phyloP scores from a whole-genome alignment of 2,797 vertebrate species.

The Gila robusta region DNA sequence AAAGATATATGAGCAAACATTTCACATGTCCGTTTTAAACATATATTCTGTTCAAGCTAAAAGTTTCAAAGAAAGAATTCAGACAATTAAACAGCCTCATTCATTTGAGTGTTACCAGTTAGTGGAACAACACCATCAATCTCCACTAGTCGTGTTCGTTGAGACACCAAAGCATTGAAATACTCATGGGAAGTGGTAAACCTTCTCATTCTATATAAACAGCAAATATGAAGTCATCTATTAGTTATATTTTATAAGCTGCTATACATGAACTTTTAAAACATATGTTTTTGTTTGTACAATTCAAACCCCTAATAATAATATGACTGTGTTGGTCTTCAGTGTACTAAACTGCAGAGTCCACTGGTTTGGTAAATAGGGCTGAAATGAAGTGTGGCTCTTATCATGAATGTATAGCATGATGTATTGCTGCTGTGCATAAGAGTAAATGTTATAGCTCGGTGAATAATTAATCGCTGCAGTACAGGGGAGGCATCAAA shows the following conservation, averaged over 20 bases:
- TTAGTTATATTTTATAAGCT: constrained; percentile 54
- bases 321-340: constrained; percentile 38
- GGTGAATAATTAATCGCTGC: constrained; percentile 13
- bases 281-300: constrained; percentile 27
- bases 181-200: constrained; percentile 45
- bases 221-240: constrained; percentile 55
- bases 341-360: constrained; percentile 46
- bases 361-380: constrained; percentile 46
- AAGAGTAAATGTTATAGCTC: constrained; percentile 24
- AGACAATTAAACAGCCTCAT: constrained; percentile 39
- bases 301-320: constrained; percentile 41
- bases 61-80: not conserved
- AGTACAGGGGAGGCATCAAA: not conserved
- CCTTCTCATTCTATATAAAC: constrained; percentile 48
- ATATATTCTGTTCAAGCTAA: not conserved
- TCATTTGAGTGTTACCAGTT: constrained; percentile 53
- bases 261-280: constrained; percentile 22
- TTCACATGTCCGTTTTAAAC: not conserved
- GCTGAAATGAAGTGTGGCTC: constrained; percentile 19
- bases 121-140: constrained; percentile 52
- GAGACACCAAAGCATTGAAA: constrained; percentile 43
- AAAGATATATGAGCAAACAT: constrained; percentile 15
- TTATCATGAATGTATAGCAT: constrained; percentile 5
- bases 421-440: constrained; percentile 8
- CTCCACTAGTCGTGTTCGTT: constrained; percentile 59